Base-by-base conservation (phyloP, 2,888 invertebrate genomes). In the Abrostola triplasia region DNA sequence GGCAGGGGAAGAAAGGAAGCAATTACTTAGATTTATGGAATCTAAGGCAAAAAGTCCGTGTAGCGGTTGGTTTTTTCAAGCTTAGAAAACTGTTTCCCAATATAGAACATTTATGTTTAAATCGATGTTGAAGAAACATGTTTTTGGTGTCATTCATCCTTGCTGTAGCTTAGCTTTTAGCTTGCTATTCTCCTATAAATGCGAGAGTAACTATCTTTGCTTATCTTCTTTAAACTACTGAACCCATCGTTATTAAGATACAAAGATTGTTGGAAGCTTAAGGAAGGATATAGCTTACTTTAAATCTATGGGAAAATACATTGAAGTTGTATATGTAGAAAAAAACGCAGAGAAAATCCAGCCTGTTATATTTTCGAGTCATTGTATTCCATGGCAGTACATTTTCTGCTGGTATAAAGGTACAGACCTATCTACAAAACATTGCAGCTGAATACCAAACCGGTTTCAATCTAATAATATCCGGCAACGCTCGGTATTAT, bases 11-110 rank as follows among this genome's bases (percentile, higher is more conserved):
- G 86, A 91, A 88, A 85, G 90, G 90, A 90, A 92, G 88, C 87
- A 88, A 91, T 93, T 93, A 91, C 88, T 88, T 88, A 92, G 91
- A 92, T 93, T 92, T 93, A 93, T 92, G 85, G 84, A 85, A 85
- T 86, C 84, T 67, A 80, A 84, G 76, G 84, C 59, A 79, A 88
- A 86, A 87, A 82, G 72, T 79, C 70, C 65, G 64, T 76, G 80
- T 78, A 70, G 81, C 67, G 74, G 67, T 73, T 70, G 67, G 65
- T 63, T 60, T 78, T 80, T 78, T 80, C 56, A 44, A 76, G 57
- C 62, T 62, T 52, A 49, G 56, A 59, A 64, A 72, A 77, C 56
- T 24, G 64, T 68, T 80, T 72, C 50, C 58, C 56, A 66, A 69
- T 74, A 64, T 37, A 57, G 13, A 50, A 69, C 56, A 42, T 62